Base-by-base conservation (phyloP, 2,113 vertebrate genomes). In the Xenus cinereus region DNA sequence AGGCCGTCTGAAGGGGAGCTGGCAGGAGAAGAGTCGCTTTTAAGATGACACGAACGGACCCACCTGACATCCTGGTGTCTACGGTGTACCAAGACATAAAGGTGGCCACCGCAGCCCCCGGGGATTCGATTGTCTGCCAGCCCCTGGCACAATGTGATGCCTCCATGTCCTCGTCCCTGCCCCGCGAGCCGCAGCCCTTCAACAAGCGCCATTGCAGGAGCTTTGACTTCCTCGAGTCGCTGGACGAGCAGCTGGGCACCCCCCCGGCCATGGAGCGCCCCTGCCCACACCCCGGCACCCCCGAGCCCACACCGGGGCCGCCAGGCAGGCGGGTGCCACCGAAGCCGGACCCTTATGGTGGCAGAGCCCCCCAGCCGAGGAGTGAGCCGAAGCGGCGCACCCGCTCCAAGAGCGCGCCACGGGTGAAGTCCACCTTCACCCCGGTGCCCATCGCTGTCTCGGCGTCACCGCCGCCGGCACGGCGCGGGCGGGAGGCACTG, bases 21-120 rank as follows among this genome's bases (percentile, higher is more conserved):
- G 94, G 95, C 80, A 69, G 94, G 93, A 93, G 96, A 97, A 95
- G 95, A 96, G 98, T 97, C 74, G 62, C 97, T 97, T 98, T 97
- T 98, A 99, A 99, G 98, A 99, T 99, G 99, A 99, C 99, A 98
- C 99, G 99, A 96, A 99, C 99, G 28, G 99, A 99, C 97, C 99
- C 99, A 21, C 99, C 99, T 98, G 99, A 99, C 97, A 98, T 99
- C 98, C 98, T 99, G 98, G 98, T 99, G 98, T 99, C 99, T 46
- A 99, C 99, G 19, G 98, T 99, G 93, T 99, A 99, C 98, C 99
- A 96, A 98, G 99, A 99, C 98, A 98, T 99, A 97, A 98, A 98
- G 92, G 98, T 98, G 96, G 98, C 98, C 96, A 98, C 98, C 15
- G 94, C 97, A 68, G 96, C 96, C 90, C 97, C 98, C 33, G 87